Base-by-base conservation (phyloP, 2,113 vertebrate species). In the Meriones unguiculatus region DNA sequence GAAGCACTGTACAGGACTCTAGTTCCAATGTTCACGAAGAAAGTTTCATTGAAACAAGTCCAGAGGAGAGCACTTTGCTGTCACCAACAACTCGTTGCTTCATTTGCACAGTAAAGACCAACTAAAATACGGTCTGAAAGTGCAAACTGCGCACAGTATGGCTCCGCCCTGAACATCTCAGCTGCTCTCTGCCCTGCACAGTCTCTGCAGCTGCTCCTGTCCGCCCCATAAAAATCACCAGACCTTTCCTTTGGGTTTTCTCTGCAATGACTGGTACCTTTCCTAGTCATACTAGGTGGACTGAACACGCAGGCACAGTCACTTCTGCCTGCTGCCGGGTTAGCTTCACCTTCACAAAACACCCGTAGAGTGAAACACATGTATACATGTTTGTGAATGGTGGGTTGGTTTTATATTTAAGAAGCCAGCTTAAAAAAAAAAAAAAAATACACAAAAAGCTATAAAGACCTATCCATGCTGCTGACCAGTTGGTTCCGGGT, bases 61-160 rank as follows among this genome's bases (percentile, higher is more conserved):
- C 35, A 22, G 0, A 0, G 14, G 28, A 2, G 0, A 2, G 17
- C 46, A 3, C 18, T 59, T 72, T 46, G 2, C 12, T 69, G 3
- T n/a, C n/a, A 38, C 30, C 54, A 77, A 65, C 38, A 85, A 46
- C 65, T 5, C 4, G 1, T 18, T 25, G 67, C 32, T 85, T 1
- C 38, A 70, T 22, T 46, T 9, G 22, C 15, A 13, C 28, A 13
- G 7, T 2, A 46, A 32, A 9, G 7, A 28, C 24, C 18, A 32
- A 18, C 24, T 46, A 3, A 30, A 41, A 9, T n/a, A 0, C 10
- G 75, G 13, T 6, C 54, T 12, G 3, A 3, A 25, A 28, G n/a
- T 30, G 20, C 73, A 67, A 69, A 87, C 35, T 32, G 28, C 28
- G 78, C 38, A 5, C 46, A 35, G 0, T 35, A 8, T 28, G 64